Percentiles rank a stretch among this genome's conserved stretches.
These are phyloP conservation scores for Phorcus lineatus DNA, from an alignment of 2,888 invertebrate genomes.

Conservation along the genomic window DNA sequence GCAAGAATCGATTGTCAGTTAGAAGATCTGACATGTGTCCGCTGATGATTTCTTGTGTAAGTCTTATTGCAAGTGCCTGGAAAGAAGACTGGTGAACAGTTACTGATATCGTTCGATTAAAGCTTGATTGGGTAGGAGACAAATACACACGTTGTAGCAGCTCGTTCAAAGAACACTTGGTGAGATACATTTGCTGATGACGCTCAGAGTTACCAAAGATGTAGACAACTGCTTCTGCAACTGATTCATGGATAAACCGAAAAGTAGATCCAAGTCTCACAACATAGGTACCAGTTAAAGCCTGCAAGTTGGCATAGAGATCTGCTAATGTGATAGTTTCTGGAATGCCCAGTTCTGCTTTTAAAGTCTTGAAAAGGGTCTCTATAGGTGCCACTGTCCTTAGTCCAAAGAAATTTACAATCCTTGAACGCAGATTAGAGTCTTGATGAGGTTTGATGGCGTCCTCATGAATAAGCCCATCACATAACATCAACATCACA, in stretches of 20 bases:
- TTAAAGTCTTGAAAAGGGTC: neutral
- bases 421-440: neutral
- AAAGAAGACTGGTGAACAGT: neutral
- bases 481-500: slow-evolving; percentile 8
- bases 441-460: neutral
- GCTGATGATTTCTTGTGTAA: neutral
- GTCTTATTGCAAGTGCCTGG: neutral
- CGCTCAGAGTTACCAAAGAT: neutral
- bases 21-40: slow-evolving; percentile 4
- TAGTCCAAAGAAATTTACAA: neutral
- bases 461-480: neutral
- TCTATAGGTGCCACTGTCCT: neutral
- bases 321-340: neutral
- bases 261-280: neutral
- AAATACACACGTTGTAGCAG: neutral
- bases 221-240: neutral
- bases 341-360: neutral
- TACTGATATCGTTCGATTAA: neutral
- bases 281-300: slow-evolving; percentile 11
- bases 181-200: neutral
- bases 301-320: neutral
- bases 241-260: neutral
- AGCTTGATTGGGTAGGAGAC: neutral
- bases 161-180: slow-evolving; percentile 1
- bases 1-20: neutral